Evolutionary conservation across 2,113 vertebrate genomes (phyloP), one percentile per base, ranked within the genome.

Genomic region (Pterocles burchelli): DNA sequence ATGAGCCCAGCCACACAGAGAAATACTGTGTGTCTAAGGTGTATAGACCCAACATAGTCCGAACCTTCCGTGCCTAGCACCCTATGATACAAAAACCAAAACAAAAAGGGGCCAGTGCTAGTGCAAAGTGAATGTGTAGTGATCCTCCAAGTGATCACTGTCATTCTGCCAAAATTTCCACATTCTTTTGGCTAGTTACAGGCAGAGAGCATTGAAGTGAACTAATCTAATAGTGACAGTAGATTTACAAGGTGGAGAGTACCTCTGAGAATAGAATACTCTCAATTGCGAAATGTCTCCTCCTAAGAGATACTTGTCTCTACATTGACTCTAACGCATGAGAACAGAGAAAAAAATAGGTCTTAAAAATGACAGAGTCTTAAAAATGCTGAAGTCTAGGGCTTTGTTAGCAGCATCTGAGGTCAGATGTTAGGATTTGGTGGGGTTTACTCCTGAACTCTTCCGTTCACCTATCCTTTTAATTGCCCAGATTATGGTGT

Each of bases 241-340:
- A 67, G 33, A 33, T 72, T 87, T 89, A 65, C 49, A 54, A 54
- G 29, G 45, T 67, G 43, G 24, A 33, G 25, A 46, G 13, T 49
- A 20, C 20, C 58, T 76, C 78, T 83, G 48, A 85, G 51, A 88
- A 77, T 51, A 41, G 31, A 49, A 9, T 55, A 61, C 46, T 86
- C 38, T 51, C 29, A 72, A 3, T 12, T 43, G 52, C 74, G 29
- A 85, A 78, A 48, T 0, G 0, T 73, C 24, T 68, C 4, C 22
- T 16, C 74, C 70, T 31, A 41, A 41, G 65, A 89, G 25, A 24
- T 82, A 33, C 22, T 85, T 22, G 29, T 48, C 52, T 67, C 41
- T 86, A 13, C 17, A 5, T 41, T 88, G 55, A 54, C 31, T 57
- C 24, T 51, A 86, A 73, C 11, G 31, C 49, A 84, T 54, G 71